Evolutionary conservation across 2,797 vertebrate genomes (phyloP), one percentile per base, ranked within the genome.

Genomic region (Micrastur ruficollis): DNA sequence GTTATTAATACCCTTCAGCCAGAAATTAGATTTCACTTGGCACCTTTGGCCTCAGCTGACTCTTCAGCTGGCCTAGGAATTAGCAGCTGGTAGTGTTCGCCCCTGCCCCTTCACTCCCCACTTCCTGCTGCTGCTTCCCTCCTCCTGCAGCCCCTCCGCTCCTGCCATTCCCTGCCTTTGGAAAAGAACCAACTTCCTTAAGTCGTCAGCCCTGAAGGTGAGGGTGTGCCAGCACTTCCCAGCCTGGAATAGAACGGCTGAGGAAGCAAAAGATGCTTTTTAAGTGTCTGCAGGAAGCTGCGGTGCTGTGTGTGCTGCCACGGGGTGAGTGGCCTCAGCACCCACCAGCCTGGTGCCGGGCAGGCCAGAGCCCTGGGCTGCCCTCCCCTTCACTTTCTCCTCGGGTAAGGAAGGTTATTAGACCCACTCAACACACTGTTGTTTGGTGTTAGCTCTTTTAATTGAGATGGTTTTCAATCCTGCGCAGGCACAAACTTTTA

Each of bases 61-160:
- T 68, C 67, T 21, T 5, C 18, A 80, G 29, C 74, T 68, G 68
- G 52, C 72, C 40, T 23, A n/a, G 61, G 46, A 62, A 58, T 71
- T 3, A 56, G 61, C 84, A 85, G 89, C 63, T 73, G 86, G n/a
- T 3, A 36, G 21, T 9, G 0, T 11, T 6, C 3, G 3, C 40
- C 62, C 19, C 0, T 0, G 62, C 44, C 46, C 21, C 1, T 55
- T 90, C 63, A 18, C 23, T 53, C 25, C 25, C 14, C 0, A 2
- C 66, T 86, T 76, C 76, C 78, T 34, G 81, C 70, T 76, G 80
- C 71, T 53, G 86, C 74, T 81, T 59, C 71, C 86, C 59, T 50
- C 47, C 47, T 44, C 36, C 74, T 50, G 71, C 40, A 11, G 17
- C 25, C 46, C 11, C 50, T 27, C 65, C 1, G 1, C 19, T 58